Evolutionary conservation across 2,888 invertebrate species (phyloP), one percentile per base, ranked within the genome.

Genomic region (Caenorhabditis panamensis): DNA sequence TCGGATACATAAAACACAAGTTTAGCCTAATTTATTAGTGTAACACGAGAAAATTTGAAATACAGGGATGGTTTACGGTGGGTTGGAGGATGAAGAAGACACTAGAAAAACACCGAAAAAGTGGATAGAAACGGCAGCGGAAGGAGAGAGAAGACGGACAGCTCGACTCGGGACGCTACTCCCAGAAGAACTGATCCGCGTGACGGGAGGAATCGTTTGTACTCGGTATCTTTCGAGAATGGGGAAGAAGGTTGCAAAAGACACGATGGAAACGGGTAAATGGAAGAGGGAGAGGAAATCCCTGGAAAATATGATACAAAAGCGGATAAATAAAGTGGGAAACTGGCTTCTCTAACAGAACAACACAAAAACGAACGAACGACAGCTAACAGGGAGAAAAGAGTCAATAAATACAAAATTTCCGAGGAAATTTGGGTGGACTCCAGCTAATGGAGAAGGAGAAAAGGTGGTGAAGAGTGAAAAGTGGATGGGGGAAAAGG

Each of bases 361-460:
- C 58, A 75, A 75, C 66, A 75, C 51, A 58, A 36, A 62, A 36
- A 49, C 41, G 24, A 28, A 71, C 44, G 28, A 53, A 51, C 36
- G 63, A 31, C 28, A 24, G 66, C 56, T 62, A 64, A 47, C 49
- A 41, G 64, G 66, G 37, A 49, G 58, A 36, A 63, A 59, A 56
- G 1, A 36, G 20, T 18, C 53, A 73, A 75, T 75, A 75, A 75
- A 75, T 75, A 75, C 75, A 75, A 41, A 56, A n/a, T 18, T 22
- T 44, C 41, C 13, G 22, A 13, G 24, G 59, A 41, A 36, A 56
- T 47, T 72, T 72, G 47, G 18, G 20, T 62, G 53, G 58, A 58
- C 24, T 36, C 51, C 26, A 54, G n/a, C 18, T 16, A 44, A 53
- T 3, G n/a, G 37, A 18, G 22, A 28, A 20, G 24, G 41, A 54